These are phyloP conservation scores for Biston stratarius DNA, from an alignment of 2,888 invertebrate species.

Conservation along the genomic window DNA sequence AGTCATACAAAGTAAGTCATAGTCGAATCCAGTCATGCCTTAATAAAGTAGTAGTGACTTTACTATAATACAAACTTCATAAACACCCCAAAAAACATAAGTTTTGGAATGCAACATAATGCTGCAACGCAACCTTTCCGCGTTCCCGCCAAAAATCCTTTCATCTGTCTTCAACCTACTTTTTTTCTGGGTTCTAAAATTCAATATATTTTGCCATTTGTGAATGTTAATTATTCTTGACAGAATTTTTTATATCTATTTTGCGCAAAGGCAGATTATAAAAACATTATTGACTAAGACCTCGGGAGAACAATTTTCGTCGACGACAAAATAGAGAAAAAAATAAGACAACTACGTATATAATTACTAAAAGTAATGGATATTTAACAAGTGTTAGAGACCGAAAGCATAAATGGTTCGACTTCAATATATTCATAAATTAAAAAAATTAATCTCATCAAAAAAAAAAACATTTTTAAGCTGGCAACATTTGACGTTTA, in stretches of 20 bases:
- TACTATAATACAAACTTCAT: too few species aligned
- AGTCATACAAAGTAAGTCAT: too few species aligned
- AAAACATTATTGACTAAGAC: constrained; percentile 6
- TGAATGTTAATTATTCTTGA: too few species aligned
- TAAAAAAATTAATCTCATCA: too few species aligned
- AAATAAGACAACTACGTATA: constrained; percentile 3
- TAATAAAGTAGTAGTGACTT: too few species aligned
- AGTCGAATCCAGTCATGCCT: too few species aligned
- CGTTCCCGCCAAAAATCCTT: too few species aligned
- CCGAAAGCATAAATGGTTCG: background rate
- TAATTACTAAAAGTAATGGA: constrained; percentile 9
- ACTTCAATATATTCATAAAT: background rate
- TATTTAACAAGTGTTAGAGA: constrained; percentile 6
- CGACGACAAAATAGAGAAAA: constrained; percentile 20
- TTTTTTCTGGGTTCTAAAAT: too few species aligned
- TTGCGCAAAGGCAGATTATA: background rate
- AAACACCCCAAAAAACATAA: too few species aligned
- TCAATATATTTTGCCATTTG: background rate
- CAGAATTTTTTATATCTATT: background rate
- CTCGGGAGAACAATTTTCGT: constrained; percentile 18
- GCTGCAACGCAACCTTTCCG: too few species aligned
- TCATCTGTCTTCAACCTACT: too few species aligned
- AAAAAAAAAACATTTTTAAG: background rate
- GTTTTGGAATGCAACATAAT: too few species aligned
- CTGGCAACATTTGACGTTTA: background rate